Base-by-base conservation (phyloP, 2,888 invertebrate genomes). In the Apeira syringaria region DNA sequence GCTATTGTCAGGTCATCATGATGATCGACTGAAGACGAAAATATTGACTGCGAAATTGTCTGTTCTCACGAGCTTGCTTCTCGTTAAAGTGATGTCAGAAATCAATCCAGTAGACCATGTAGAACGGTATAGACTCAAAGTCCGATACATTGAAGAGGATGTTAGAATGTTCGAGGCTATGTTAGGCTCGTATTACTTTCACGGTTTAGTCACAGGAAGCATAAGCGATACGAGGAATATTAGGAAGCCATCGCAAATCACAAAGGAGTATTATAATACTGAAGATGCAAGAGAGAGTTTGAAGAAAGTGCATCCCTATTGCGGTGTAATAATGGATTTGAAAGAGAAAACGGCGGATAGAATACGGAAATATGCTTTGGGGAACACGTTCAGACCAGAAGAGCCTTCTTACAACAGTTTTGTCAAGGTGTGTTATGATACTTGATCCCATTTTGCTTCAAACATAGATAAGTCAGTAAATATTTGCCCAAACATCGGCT, bases 31-130 rank as follows among this genome's bases (percentile, higher is more conserved):
- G 0, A 68, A 67, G 56, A 41, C 51, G 0, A 78, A 74, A 49
- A 61, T 81, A 10, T 54, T 80, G 3, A 76, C 71, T 3, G 61
- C 72, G 1, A 64, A 84, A 56, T 44, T 86, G 8, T 80, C 82
- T 39, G 54, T 86, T 30, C 58, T 89, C 10, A 75, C 92, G 2
- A 93, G 93, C 53, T 73, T 91, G 10, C 53, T 93, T 0, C 91
- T 93, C 58, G 68, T 92, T 0, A 82, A 88, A 53, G 68, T 94
- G 2, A 91, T 93, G 64, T 88, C 92, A 0, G 91, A 92, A 68
- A 84, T 94, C 6, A 94, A 94, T 9, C 77, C 92, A 0, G 94
- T 98, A 3, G 98, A 98, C 87, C 97, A 97, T 0, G 93, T 96
- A 0, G 93, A 94, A 43, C 97, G 97, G 75, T 92, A 94, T 52